phyloP scores from a whole-genome alignment of 2,888 invertebrate genomes.

The Leptodirus hochenwartii region DNA sequence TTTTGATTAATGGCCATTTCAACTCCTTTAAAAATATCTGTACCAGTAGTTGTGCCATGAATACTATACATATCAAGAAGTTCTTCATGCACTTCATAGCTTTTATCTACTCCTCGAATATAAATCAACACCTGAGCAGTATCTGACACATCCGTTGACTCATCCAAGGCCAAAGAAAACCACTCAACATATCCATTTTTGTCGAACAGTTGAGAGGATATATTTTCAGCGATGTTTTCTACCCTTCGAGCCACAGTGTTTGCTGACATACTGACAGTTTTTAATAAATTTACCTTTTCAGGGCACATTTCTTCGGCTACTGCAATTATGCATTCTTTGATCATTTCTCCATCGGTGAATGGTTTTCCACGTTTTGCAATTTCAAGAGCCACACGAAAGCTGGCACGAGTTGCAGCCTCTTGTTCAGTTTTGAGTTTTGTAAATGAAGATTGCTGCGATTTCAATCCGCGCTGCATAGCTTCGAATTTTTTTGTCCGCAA shows the following conservation, averaged over 20 bases:
- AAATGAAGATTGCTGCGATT: too few relatives aligned
- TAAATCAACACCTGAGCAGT: conserved; percentile 13
- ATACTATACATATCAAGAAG: conserved; percentile 12
- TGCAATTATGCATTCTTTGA: conserved; percentile 16
- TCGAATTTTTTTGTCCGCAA: conserved; percentile 16
- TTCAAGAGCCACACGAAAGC: conserved; percentile 13
- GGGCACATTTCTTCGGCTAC: conserved; percentile 15
- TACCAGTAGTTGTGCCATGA: conserved; percentile 13
- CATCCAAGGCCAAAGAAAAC: conserved; percentile 15
- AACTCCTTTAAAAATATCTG: conserved; percentile 8
- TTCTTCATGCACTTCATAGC: conserved; percentile 12
- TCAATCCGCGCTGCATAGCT: conserved; percentile 15
- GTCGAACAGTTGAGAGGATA: conserved; percentile 11
- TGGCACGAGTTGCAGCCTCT: conserved; percentile 13
- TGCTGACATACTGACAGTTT: conserved; percentile 13
- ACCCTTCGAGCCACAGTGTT: conserved; percentile 11
- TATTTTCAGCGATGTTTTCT: conserved; percentile 11
- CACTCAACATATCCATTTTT: conserved; percentile 13
- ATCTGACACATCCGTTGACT: conserved; percentile 16
- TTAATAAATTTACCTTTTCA: conserved; percentile 14
- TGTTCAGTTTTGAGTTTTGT: too few relatives aligned
- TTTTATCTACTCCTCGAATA: conserved; percentile 7
- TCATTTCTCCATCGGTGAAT: conserved; percentile 14
- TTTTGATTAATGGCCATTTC: conserved; percentile 5
- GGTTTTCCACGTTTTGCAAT: conserved; percentile 13